A percentile compares a stretch with the other conserved stretches of the same genome.
Conservation (phyloP, 1,140 invertebrate species). For the Caenorhabditis tropicalis region DNA sequence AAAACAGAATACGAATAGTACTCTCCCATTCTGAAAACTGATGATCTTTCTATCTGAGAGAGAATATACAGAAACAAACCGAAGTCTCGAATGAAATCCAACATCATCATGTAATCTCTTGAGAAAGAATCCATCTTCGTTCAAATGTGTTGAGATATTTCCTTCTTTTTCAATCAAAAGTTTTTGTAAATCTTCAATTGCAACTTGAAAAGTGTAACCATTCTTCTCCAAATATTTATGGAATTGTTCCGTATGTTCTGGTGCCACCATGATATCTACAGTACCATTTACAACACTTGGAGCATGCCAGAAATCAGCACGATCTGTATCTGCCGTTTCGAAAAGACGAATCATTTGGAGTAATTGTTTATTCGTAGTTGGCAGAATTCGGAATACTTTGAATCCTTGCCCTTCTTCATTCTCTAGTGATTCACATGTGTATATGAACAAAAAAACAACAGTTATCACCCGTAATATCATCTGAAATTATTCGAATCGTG, state of each 20-base stretch:
- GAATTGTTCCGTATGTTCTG: constrained; percentile 53
- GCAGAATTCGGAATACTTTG: constrained; percentile 49
- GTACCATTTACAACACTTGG: constrained; percentile 56
- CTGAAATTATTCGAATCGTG: not conserved
- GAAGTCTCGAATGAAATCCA: constrained; percentile 9
- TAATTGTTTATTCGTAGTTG: constrained; percentile 46
- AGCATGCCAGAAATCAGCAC: constrained; percentile 62
- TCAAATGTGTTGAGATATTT: not conserved
- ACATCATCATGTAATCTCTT: constrained; percentile 44
- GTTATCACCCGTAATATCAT: constrained; percentile 29
- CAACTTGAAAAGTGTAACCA: constrained; percentile 51
- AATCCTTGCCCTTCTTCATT: constrained; percentile 5
- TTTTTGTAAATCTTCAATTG: constrained; percentile 60
- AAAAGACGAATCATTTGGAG: constrained; percentile 49
- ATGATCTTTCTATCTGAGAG: not conserved
- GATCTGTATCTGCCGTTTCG: constrained; percentile 36
- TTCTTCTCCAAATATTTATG: constrained; percentile 43
- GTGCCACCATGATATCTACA: constrained; percentile 61
- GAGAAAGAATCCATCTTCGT: not conserved
- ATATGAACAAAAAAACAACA: not conserved
- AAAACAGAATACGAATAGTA: constrained; percentile 61
- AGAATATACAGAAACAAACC: not conserved
- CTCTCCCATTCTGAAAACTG: constrained; percentile 58
- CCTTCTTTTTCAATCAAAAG: constrained; percentile 57
- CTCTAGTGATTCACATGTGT: not conserved